A percentile compares a stretch with the other conserved stretches of the same genome.
phyloP scores from a whole-genome alignment of 2,113 vertebrate species.

The Poeciliopsis occidentalis region DNA sequence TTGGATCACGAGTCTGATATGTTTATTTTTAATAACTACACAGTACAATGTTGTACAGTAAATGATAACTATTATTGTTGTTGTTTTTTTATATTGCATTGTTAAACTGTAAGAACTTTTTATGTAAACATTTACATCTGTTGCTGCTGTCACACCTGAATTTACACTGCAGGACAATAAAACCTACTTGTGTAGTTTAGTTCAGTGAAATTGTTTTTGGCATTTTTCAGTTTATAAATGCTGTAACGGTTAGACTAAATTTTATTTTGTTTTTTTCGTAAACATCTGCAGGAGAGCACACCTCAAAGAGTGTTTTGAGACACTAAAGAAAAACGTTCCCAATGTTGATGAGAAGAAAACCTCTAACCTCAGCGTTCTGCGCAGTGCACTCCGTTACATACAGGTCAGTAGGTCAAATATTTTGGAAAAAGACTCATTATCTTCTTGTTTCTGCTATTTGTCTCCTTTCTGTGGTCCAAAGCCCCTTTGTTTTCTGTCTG shows the following conservation, averaged over 20 bases:
- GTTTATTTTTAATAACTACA: too few relatives aligned
- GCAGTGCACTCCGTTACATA: conserved; percentile 96
- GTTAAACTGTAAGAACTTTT: too few relatives aligned
- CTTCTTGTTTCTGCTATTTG: conserved; percentile 2
- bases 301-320: conserved; percentile 98
- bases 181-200: background rate
- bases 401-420: conserved; percentile 81
- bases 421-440: background rate
- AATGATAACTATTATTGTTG: too few relatives aligned
- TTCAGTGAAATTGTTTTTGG: background rate
- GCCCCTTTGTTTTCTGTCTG: background rate
- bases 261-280: background rate
- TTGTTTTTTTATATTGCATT: too few relatives aligned
- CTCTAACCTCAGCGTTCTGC: conserved; percentile 96
- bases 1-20: too few relatives aligned
- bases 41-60: too few relatives aligned
- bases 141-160: too few relatives aligned
- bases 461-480: background rate
- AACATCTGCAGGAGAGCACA: conserved; percentile 88
- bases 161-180: background rate
- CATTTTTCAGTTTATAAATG: background rate
- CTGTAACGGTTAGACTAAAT: too few relatives aligned
- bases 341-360: conserved; percentile 99
- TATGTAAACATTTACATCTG: too few relatives aligned
- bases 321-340: conserved; percentile 95